Base-by-base conservation (phyloP, 2,888 invertebrate species). In the Nomada flava region DNA sequence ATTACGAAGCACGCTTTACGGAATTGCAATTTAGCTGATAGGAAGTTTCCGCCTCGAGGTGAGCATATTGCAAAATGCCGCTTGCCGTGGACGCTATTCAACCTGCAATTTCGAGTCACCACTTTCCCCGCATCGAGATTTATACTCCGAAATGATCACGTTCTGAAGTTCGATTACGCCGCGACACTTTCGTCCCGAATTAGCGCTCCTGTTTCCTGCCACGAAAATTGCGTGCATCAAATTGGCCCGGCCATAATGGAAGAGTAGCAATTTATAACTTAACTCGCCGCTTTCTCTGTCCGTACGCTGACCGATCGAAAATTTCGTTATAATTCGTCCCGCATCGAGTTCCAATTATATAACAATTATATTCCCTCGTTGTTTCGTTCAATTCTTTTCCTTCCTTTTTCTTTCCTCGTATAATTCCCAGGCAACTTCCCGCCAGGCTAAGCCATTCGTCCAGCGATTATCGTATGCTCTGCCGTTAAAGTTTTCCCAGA, bases 401-500 rank as follows among this genome's bases (percentile, higher is more conserved):
- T 7, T 7, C 5, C 7, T 36, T 36, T 7, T 7, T 36, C 36
- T 36, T 36, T 47, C 47, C 50, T 47, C 23, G 1, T 15, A n/a
- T 2, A 64, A 23, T 57, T 57, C 3, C n/a, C 50, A 50, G 29
- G 23, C 63, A 36, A 42, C 15, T n/a, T 47, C 62, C 53, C 26
- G 47, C n/a, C 65, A 20, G 67, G 36, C 36, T 0, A 1, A 36
- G 10, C 29, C 55, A 67, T 78, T 72, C 78, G 29, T 62, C 13
- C 20, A 57, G 47, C 47, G 47, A 15, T 47, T 11, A 47, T 47
- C 15, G 47, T 2, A 2, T 10, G 13, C 15, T 47, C 15, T 2
- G 11, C 23, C 57, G 50, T 67, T 62, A 79, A 79, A 53, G 55
- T 71, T 59, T 78, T 78, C 79, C 60, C 29, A n/a, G 71, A 79